Conservation (phyloP, 2,797 vertebrate species). For the Microhierax caerulescens region DNA sequence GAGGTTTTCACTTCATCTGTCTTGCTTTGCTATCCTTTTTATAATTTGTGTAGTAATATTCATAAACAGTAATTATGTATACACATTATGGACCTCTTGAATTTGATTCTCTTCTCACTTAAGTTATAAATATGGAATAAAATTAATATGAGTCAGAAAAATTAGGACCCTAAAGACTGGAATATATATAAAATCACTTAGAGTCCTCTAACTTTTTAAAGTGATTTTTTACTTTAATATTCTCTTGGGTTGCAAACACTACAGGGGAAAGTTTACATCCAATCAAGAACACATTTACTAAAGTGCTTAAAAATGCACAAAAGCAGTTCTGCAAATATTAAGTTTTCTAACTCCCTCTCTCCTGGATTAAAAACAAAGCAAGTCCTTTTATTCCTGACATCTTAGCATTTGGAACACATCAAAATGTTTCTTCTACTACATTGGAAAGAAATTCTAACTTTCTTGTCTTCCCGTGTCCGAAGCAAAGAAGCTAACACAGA, state of each 20-base stretch:
- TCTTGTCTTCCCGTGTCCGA: background rate
- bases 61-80: constrained; percentile 61
- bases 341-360: constrained; percentile 35
- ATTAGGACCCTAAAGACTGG: constrained; percentile 41
- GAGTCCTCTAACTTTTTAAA: constrained; percentile 37
- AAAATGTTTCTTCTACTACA: background rate
- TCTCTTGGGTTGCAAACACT: constrained; percentile 47
- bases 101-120: constrained; percentile 60
- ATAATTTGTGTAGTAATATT: constrained; percentile 27
- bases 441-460: constrained; percentile 6
- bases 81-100: constrained; percentile 46
- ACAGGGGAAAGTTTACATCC: constrained; percentile 51
- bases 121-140: constrained; percentile 59
- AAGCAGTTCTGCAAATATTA: constrained; percentile 48
- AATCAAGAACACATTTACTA: constrained; percentile 46
- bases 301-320: constrained; percentile 43
- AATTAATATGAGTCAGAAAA: constrained; percentile 45
- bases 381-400: constrained; percentile 39
- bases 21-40: background rate
- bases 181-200: constrained; percentile 39
- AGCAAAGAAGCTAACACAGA: background rate
- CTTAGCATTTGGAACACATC: constrained; percentile 36
- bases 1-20: background rate
- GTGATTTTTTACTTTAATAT: constrained; percentile 45
- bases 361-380: constrained; percentile 55